Evolutionary conservation across 1,140 invertebrate genomes (phyloP).

Genomic region (Manduca sexta): DNA sequence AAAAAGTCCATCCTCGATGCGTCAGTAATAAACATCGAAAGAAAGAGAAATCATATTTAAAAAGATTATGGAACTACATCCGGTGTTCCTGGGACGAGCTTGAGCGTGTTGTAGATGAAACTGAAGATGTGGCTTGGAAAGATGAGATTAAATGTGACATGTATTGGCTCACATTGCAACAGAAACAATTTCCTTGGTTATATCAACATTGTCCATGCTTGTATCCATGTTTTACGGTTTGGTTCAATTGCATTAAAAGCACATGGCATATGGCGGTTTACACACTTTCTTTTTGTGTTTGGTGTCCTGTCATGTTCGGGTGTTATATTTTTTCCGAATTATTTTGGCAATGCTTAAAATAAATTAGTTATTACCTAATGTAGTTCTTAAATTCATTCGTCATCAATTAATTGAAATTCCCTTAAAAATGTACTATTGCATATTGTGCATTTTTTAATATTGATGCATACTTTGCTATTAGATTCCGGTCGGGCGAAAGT

Average conservation of each 20-base stretch:
- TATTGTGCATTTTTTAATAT: too few species aligned
- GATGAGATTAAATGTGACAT: constrained; percentile 11
- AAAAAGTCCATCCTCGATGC: too few species aligned
- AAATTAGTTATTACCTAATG: too few species aligned
- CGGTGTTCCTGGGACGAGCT: not conserved
- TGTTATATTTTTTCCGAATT: constrained; percentile 18
- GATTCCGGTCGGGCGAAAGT: too few species aligned
- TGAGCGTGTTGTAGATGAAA: not conserved
- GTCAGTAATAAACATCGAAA: too few species aligned
- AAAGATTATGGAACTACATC: too few species aligned
- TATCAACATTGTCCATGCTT: constrained; percentile 11
- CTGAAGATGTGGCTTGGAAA: constrained; percentile 13
- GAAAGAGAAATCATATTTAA: too few species aligned
- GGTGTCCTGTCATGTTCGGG: constrained; percentile 23
- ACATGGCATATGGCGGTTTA: constrained; percentile 8
- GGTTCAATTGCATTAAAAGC: constrained; percentile 10
- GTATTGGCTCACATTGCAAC: constrained; percentile 11
- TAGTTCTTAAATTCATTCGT: too few species aligned
- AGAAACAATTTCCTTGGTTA: constrained; percentile 19
- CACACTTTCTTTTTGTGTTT: constrained; percentile 17
- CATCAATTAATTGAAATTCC: too few species aligned
- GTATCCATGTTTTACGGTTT: constrained; percentile 20
- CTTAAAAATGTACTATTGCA: too few species aligned
- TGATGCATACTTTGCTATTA: too few species aligned
- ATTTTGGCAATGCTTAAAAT: constrained; percentile 10